Evolutionary conservation across 35 echinoderm and acorn worm species (phyloP), one percentile per base, ranked within the genome.

Genomic region (Heliocidaris tuberculata): DNA sequence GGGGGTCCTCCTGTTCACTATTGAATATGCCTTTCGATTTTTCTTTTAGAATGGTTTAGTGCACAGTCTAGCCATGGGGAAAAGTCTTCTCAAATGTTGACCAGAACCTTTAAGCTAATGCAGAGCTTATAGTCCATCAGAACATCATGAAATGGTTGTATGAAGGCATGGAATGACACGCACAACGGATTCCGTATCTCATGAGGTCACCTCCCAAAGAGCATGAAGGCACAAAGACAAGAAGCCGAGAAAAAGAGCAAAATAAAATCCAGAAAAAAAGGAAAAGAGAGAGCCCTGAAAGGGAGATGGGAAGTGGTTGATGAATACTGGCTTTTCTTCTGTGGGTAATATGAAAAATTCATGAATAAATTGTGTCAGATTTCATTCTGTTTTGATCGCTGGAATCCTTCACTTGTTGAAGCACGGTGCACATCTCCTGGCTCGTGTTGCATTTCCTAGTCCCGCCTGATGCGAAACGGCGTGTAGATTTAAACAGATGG

Each of bases 281-380:
- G 87, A 13, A 31, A 13, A 42, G 86, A 89, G 87, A 89, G 87
- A 89, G 2, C 2, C 19, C 47, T 89, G 87, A 32, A 48, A 24
- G 87, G 29, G 47, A 89, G 11, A 42, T 42, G 47, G 47, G 87
- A 89, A 47, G 31, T 32, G 9, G 31, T 13, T 89, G 87, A 89
- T 89, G 87, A 47, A 32, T 89, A 42, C 47, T 48, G 31, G 87
- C 87, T 32, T 89, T 89, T 89, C 87, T 89, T 32, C 87, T 48
- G 31, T 5, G 12, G 87, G 31, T 47, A 47, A 48, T 48, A 32
- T 32, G 47, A 89, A 89, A 89, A 89, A 89, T 89, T 89, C 87
- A 89, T 89, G 87, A 89, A 89, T 89, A 89, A 89, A 89, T 89
- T 89, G 87, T 89, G 87, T 89, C 87, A n/a, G 87, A 89, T 89